Conservation (phyloP, 2,888 invertebrate species). For the Xestoiulus laeticollis region DNA sequence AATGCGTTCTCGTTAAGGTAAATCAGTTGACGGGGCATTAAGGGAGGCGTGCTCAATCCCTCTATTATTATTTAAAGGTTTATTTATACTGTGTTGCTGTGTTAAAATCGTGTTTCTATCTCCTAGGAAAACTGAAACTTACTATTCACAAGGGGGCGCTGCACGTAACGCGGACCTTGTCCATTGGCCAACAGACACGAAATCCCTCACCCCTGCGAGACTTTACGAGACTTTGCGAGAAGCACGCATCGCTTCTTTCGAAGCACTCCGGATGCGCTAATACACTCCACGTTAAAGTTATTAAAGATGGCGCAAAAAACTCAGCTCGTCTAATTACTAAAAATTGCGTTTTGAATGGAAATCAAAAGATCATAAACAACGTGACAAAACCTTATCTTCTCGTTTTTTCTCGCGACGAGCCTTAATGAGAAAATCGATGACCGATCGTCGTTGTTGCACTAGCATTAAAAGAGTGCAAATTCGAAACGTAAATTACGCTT, state of each 20-base stretch:
- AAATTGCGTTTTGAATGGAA: neutral
- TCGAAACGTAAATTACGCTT: neutral
- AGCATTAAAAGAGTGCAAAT: neutral
- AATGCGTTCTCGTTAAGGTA: no score
- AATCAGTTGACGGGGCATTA: no score
- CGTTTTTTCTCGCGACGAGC: neutral
- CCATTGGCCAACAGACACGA: no score
- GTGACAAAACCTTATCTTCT: neutral
- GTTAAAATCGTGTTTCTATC: no score
- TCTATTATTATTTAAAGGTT: no score
- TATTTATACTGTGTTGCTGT: no score
- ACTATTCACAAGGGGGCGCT: no score
- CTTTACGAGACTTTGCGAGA: no score
- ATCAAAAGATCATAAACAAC: neutral
- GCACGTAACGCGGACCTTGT: no score
- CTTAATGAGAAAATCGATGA: neutral
- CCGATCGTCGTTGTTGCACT: neutral
- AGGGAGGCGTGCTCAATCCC: no score
- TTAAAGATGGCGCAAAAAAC: neutral
- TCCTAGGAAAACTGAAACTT: no score
- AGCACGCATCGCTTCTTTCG: neutral
- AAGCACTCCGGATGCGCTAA: neutral
- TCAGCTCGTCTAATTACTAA: neutral
- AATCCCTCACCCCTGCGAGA: no score
- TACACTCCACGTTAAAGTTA: neutral